Base-by-base conservation (phyloP, 2,797 vertebrate genomes). In the Harpagifer antarcticus region DNA sequence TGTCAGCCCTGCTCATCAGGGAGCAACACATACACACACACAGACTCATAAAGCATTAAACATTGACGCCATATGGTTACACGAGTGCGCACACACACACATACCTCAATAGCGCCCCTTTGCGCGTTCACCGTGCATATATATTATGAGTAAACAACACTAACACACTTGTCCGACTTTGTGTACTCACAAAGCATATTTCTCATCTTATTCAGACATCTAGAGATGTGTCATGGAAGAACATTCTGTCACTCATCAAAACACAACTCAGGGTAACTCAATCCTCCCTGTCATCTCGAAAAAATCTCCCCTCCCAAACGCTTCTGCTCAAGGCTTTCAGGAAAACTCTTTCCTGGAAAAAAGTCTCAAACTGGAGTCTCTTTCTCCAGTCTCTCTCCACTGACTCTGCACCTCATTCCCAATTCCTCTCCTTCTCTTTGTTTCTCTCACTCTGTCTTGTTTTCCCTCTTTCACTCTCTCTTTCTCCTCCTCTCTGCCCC, bases 1-100 rank as follows among this genome's bases (percentile, higher is more conserved):
- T 97, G 97, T 97, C 97, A 96, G 92, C 88, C 87, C 86, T 50
- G 90, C 83, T 92, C 91, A 92, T 95, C 92, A 90, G 91, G 91
- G 91, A 92, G 85, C 86, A 49, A 69, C 82, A 54, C 83, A 75
- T 89, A 90, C 83, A 74, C 74, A 71, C 75, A 77, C 85, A 20
- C 20, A n/a, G n/a, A n/a, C n/a, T n/a, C n/a, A n/a, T n/a, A n/a
- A n/a, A n/a, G 55, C 80, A 92, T 92, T 91, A 90, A 90, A 86
- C 89, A 90, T 57, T 85, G 89, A 88, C 78, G 78, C 89, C 84
- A 87, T 17, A 37, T 31, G 52, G 23, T 14, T 9, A 14, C 23
- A 33, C 31, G 5, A 33, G n/a, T n/a, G n/a, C n/a, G n/a, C 8
- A 10, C 15, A 57, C 33, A 40, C 55, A 40, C 55, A 42, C 56